A percentile compares a stretch with the other conserved stretches of the same genome.
Evolutionary conservation across 1,140 invertebrate genomes (phyloP).

Genomic region (Scylla paramamosain): DNA sequence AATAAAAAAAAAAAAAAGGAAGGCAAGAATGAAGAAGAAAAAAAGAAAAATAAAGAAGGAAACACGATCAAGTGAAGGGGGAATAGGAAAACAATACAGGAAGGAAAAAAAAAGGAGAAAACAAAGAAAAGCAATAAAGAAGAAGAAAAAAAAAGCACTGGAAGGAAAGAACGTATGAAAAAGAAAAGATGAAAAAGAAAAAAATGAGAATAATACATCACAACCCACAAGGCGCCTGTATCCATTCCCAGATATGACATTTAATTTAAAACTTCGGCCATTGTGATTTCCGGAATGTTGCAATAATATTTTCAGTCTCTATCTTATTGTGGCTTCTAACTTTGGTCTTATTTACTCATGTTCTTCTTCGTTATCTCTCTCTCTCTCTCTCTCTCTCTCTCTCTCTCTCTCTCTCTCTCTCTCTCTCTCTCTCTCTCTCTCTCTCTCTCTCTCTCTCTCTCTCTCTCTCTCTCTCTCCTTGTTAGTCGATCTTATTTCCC

Average conservation of each 20-base stretch:
- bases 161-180: neutral
- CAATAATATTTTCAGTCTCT: neutral
- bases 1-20: too few relatives aligned
- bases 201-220: neutral
- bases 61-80: neutral
- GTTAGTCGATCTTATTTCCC: too few relatives aligned
- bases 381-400: slow-evolving; percentile 48
- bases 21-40: neutral
- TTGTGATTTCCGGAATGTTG: neutral
- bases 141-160: too few relatives aligned
- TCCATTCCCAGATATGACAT: slow-evolving; percentile 10
- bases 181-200: neutral
- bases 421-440: neutral
- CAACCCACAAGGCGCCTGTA: neutral
- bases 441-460: too few relatives aligned
- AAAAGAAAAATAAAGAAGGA: neutral
- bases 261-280: slow-evolving; percentile 11
- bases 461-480: too few relatives aligned
- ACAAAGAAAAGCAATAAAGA: too few relatives aligned
- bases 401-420: slow-evolving; percentile 36
- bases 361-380: neutral
- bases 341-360: neutral
- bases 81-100: neutral
- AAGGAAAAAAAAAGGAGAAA: too few relatives aligned
- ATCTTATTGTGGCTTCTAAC: neutral